Base-by-base conservation (phyloP, 2,888 invertebrate genomes). In the Fissipunctia ypsillon region DNA sequence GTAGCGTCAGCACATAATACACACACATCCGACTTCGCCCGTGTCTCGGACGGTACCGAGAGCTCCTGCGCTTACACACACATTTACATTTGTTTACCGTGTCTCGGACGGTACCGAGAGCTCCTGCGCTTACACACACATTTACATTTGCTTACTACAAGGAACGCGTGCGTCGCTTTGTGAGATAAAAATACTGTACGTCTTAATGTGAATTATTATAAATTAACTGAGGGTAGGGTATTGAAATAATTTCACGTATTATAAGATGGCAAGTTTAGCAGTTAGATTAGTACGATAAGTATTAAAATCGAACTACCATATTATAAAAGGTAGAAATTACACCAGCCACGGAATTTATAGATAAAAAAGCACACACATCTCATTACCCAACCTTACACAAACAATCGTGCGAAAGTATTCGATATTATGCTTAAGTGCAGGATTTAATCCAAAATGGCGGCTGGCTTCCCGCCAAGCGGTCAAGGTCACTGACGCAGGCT, bases 381-480 rank as follows among this genome's bases (percentile, higher is more conserved):
- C 66, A 65, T 83, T 78, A 83, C 65, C 56, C 59, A 77, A 82
- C 38, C 41, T 12, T 22, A 67, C 7, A 66, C 56, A 83, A 83
- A 65, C 70, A 82, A 78, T 65, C 41, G 59, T 10, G 77, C 25
- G 52, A 76, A 80, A 72, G 66, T 64, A 60, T 74, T 70, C 63
- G 63, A 56, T 67, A 73, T 59, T 75, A 77, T 76, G 80, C 84
- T 75, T 50, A 68, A 68, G 69, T 78, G 86, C 86, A 86, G 81
- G 70, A 77, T 77, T 48, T 64, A 83, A 63, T 71, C 38, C 67
- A 73, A 69, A 31, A 76, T 52, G 76, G 74, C 43, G 54, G 57
- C 79, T 88, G 88, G 88, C 88, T 61, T 31, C 50, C 54, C 31
- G 86, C 86, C 90, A 90, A 83, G 28, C 85, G 87, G 88, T 89